Evolutionary conservation across 2,797 vertebrate genomes (phyloP).

Genomic region (Chelidonichthys spinosus): DNA sequence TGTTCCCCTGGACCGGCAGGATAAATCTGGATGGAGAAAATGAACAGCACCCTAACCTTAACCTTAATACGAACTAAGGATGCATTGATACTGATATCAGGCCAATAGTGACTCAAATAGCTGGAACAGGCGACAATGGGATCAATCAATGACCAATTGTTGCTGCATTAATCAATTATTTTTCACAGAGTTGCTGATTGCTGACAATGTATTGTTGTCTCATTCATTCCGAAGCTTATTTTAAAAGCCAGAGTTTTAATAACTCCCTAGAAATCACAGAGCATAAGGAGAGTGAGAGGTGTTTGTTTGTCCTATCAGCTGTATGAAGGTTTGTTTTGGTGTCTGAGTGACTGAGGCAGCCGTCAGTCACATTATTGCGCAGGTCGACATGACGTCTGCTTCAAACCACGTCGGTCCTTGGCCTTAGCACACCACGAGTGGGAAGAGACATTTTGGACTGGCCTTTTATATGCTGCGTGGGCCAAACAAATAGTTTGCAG

Average conservation of each 20-base stretch:
- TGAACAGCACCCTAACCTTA: too few relatives aligned
- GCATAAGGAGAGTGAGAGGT: background rate
- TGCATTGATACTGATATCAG: too few relatives aligned
- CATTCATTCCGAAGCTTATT: background rate
- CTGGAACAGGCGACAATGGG: too few relatives aligned
- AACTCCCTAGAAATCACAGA: background rate
- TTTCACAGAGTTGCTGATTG: too few relatives aligned
- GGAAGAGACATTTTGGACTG: conserved; percentile 18
- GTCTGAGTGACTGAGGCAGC: background rate
- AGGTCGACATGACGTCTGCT: background rate
- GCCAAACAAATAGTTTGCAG: too few relatives aligned
- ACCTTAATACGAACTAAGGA: too few relatives aligned
- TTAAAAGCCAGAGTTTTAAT: background rate
- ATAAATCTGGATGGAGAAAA: too few relatives aligned
- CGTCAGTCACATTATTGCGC: background rate
- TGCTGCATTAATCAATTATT: too few relatives aligned
- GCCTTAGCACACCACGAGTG: background rate
- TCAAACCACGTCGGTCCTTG: background rate
- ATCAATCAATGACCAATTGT: too few relatives aligned
- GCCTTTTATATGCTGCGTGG: background rate
- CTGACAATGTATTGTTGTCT: too few relatives aligned
- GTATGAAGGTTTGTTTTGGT: background rate
- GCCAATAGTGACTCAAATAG: too few relatives aligned
- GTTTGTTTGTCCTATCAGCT: background rate
- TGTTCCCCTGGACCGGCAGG: too few relatives aligned